Conservation (phyloP, 1,140 invertebrate genomes). For the Brachystomella parvula region DNA sequence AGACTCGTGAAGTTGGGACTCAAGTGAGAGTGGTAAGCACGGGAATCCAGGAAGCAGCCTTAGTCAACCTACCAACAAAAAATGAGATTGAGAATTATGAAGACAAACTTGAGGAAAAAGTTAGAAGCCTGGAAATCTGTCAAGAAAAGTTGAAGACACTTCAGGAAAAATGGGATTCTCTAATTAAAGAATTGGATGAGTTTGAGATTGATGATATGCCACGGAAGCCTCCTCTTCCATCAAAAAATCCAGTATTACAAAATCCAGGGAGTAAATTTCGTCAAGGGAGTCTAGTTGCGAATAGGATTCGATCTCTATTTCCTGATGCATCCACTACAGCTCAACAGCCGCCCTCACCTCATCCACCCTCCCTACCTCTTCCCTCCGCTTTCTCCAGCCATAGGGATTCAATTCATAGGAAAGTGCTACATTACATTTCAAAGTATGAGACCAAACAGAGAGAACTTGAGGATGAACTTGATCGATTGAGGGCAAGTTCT, state of each 20-base stretch:
- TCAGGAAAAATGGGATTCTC: slow-evolving; percentile 32
- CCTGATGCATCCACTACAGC: slow-evolving; percentile 23
- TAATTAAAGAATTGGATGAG: slow-evolving; percentile 32
- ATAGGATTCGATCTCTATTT: slow-evolving; percentile 23
- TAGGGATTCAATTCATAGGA: too few relatives aligned
- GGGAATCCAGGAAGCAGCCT: too few relatives aligned
- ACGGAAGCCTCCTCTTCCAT: neutral
- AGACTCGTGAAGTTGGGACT: too few relatives aligned
- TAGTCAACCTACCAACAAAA: too few relatives aligned
- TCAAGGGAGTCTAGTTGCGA: slow-evolving; percentile 18
- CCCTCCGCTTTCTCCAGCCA: too few relatives aligned
- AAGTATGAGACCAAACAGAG: neutral
- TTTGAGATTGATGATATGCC: slow-evolving; percentile 13
- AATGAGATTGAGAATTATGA: too few relatives aligned
- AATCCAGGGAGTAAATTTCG: slow-evolving; percentile 26
- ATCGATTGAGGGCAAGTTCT: slow-evolving; percentile 27
- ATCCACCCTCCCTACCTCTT: too few relatives aligned
- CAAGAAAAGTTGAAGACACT: slow-evolving; percentile 26
- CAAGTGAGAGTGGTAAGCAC: too few relatives aligned
- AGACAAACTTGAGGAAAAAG: too few relatives aligned
- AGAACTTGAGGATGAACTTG: slow-evolving; percentile 33
- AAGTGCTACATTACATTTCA: too few relatives aligned
- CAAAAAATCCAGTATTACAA: slow-evolving; percentile 28
- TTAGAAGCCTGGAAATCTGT: neutral
- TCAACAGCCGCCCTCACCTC: too few relatives aligned